Evolutionary conservation across 1,140 invertebrate genomes (phyloP).

Genomic region (Globodera rostochiensis): DNA sequence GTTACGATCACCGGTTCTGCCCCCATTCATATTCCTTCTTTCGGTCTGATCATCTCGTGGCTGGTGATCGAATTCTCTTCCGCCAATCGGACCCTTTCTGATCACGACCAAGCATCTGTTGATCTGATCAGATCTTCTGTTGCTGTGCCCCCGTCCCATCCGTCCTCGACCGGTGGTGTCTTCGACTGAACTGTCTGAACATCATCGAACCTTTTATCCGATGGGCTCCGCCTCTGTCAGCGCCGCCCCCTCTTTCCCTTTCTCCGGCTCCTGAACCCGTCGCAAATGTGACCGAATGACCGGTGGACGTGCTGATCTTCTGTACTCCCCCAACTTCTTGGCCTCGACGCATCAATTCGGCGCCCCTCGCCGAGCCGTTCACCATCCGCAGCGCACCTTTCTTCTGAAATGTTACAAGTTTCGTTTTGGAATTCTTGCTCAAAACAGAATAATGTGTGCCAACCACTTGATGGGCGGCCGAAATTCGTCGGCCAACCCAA

Average conservation of each 20-base stretch:
- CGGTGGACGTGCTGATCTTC: not conserved
- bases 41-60: not conserved
- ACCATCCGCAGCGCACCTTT: not conserved
- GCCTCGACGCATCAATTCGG: not conserved
- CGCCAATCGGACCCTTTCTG: too few relatives aligned
- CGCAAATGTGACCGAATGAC: constrained; percentile 13
- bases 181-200: constrained; percentile 29
- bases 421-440: not conserved
- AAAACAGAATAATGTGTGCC: not conserved
- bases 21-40: not conserved
- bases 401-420: not conserved
- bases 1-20: not conserved
- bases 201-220: constrained; percentile 27
- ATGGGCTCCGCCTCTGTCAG: not conserved
- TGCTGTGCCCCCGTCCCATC: not conserved
- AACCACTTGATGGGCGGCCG: not conserved
- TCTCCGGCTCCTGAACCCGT: not conserved
- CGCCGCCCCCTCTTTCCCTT: not conserved
- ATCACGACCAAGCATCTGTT: not conserved
- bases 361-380: constrained; percentile 6
- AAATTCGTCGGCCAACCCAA: constrained; percentile 2
- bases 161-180: constrained; percentile 13
- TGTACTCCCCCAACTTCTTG: constrained; percentile 5
- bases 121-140: constrained; percentile 2
- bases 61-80: too few relatives aligned